Evolutionary conservation across 2,113 vertebrate genomes (phyloP).

Genomic region (Hylia prasina): DNA sequence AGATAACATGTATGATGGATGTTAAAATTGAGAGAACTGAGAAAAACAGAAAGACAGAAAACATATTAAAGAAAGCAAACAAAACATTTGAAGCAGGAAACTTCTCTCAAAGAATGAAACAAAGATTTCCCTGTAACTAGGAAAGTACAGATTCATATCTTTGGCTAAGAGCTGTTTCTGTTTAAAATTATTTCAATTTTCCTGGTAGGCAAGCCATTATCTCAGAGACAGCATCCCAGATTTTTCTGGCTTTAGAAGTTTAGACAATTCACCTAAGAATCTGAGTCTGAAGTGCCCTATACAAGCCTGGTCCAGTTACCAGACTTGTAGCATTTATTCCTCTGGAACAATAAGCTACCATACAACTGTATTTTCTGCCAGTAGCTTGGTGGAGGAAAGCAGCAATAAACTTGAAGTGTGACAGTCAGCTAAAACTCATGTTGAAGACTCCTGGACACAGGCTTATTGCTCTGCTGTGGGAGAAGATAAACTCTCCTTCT

Average conservation of each 20-base stretch:
- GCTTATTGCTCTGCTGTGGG: background rate
- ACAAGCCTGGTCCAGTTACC: background rate
- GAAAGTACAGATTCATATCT: background rate
- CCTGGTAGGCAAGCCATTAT: background rate
- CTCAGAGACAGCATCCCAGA: background rate
- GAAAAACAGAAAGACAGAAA: background rate
- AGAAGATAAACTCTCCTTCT: background rate
- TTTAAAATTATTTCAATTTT: background rate
- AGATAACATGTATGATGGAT: accelerated
- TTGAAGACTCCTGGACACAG: background rate
- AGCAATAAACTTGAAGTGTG: background rate
- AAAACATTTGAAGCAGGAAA: background rate
- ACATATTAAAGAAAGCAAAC: background rate
- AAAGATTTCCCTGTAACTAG: background rate
- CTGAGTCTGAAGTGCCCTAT: background rate
- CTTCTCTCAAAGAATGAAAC: background rate
- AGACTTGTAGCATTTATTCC: background rate
- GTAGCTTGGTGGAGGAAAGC: background rate
- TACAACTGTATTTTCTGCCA: background rate
- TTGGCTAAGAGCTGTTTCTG: background rate
- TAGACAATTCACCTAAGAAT: background rate
- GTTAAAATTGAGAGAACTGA: background rate
- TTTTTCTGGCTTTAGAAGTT: background rate
- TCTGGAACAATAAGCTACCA: background rate
- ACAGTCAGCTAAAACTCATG: background rate